Evolutionary conservation across 2,888 invertebrate genomes (phyloP), one percentile per base, ranked within the genome.

Genomic region (Chydorus sphaericus): DNA sequence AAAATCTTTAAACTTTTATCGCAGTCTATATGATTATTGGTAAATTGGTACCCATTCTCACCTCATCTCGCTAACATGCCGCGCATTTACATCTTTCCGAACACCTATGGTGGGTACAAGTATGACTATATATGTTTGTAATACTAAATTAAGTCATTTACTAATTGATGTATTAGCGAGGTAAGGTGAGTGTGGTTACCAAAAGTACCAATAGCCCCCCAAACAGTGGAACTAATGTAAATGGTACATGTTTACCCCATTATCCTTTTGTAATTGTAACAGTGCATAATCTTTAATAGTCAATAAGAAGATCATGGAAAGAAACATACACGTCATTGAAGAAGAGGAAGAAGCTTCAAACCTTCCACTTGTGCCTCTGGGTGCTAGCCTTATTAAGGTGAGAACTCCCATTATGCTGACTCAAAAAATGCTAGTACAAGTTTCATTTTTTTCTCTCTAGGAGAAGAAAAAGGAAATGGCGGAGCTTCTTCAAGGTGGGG

Each of bases 401-500:
- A 36, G 26, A 16, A 10, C n/a, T 18, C 8, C 3, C 16, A 20
- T 50, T 6, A 16, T 5, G 8, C 8, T 10, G 28, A 5, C 16
- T n/a, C 3, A 4, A 5, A 14, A 30, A 18, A 23, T 16, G 3
- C 18, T 30, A 14, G 7, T 16, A 29, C 48, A 10, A 16, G 3
- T 28, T 30, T 23, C 6, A n/a, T 29, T 48, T 29, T 16, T 60
- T 11, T 59, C 82, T 70, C 84, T 85, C 65, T 76, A 88, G 59
- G 80, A 84, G 68, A 81, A 83, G 73, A 85, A 86, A 1, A 83
- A 89, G 80, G 87, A 89, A 69, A 79, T 83, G 50, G 75, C 88
- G 58, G 81, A 82, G 64, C 73, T 86, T 63, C 60, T 67, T 57
- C 67, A 68, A 64, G 83, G 83, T 65, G 83, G 85, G 55, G 80